Conservation (phyloP, 2,797 vertebrate species). For the Bovichtus diacanthus region DNA sequence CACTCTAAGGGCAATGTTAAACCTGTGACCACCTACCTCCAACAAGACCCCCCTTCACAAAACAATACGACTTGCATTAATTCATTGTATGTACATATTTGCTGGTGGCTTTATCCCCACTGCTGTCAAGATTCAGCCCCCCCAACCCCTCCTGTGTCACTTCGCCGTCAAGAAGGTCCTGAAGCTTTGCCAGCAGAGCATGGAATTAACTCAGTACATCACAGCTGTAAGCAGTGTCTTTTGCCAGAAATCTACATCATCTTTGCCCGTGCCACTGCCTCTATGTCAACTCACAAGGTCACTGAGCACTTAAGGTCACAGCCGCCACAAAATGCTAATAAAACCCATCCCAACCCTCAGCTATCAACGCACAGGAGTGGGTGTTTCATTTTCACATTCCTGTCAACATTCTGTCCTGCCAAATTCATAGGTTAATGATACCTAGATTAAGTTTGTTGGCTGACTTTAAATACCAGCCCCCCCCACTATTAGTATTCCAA, state of each 20-base stretch:
- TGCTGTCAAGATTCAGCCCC: conserved; percentile 33
- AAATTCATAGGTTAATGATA: conserved; percentile 50
- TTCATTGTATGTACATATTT: conserved; percentile 32
- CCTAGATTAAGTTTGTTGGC: conserved; percentile 63
- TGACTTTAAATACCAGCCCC: conserved; percentile 61
- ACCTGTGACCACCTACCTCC: conserved; percentile 43
- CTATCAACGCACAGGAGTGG: conserved; percentile 11
- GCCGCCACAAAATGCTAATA: conserved; percentile 58
- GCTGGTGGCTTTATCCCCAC: conserved; percentile 29
- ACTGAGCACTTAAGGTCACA: conserved; percentile 53
- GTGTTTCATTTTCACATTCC: conserved; percentile 42
- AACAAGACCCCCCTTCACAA: conserved; percentile 22
- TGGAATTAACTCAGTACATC: conserved; percentile 73
- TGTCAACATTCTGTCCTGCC: conserved; percentile 28
- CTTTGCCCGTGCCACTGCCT: conserved; percentile 20
- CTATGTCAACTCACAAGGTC: conserved; percentile 66
- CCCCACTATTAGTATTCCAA: conserved; percentile 48
- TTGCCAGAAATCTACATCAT: conserved; percentile 72
- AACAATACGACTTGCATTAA: conserved; percentile 21
- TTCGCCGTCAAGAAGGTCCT: conserved; percentile 58
- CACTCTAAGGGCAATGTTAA: conserved; percentile 42
- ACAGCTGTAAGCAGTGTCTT: conserved; percentile 70
- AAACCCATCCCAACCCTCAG: conserved; percentile 25
- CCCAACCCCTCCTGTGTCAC: conserved; percentile 50
- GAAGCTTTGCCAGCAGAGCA: conserved; percentile 64